Conservation (phyloP, 2,888 invertebrate genomes). For the Diaperis boleti region DNA sequence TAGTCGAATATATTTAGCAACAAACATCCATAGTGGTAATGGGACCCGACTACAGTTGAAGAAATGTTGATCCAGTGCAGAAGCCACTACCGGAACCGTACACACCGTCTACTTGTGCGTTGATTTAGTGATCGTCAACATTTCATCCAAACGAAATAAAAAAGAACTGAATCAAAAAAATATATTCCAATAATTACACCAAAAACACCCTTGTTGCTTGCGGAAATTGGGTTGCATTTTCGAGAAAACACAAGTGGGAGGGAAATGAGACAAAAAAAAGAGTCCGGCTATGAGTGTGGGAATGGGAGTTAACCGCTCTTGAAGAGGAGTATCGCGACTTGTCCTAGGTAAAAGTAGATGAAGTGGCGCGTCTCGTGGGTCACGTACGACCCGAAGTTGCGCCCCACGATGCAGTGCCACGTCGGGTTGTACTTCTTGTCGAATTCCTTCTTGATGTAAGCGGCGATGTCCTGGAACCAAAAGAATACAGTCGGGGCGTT, state of each 20-base stretch:
- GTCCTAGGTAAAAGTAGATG: slow-evolving; percentile 99
- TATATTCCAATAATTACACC: slow-evolving; percentile 36
- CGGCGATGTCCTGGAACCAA: slow-evolving; percentile 88
- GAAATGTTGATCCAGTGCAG: slow-evolving; percentile 40
- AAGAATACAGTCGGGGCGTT: no score
- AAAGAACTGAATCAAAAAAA: slow-evolving; percentile 20
- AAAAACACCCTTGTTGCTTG: slow-evolving; percentile 28
- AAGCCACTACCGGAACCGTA: slow-evolving; percentile 8
- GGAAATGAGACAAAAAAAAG: slow-evolving; percentile 20
- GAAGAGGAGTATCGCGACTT: slow-evolving; percentile 98
- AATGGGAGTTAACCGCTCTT: slow-evolving; percentile 90
- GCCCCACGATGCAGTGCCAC: slow-evolving; percentile 99
- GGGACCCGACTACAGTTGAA: slow-evolving; percentile 20
- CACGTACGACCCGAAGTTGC: slow-evolving; percentile 98
- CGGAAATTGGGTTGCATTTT: slow-evolving; percentile 31
- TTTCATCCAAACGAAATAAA: slow-evolving; percentile 31
- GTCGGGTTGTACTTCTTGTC: slow-evolving; percentile 99
- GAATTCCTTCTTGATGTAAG: slow-evolving; percentile 99
- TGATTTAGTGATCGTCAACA: slow-evolving; percentile 32
- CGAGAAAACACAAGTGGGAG: slow-evolving; percentile 13
- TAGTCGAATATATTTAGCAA: slow-evolving; percentile 42
- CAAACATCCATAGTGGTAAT: slow-evolving; percentile 34
- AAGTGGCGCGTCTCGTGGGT: slow-evolving; percentile 99
- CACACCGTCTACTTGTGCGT: slow-evolving; percentile 39
- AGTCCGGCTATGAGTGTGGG: slow-evolving; percentile 30